Conservation (phyloP, 2,113 vertebrate genomes). For the Dinomys branickii region DNA sequence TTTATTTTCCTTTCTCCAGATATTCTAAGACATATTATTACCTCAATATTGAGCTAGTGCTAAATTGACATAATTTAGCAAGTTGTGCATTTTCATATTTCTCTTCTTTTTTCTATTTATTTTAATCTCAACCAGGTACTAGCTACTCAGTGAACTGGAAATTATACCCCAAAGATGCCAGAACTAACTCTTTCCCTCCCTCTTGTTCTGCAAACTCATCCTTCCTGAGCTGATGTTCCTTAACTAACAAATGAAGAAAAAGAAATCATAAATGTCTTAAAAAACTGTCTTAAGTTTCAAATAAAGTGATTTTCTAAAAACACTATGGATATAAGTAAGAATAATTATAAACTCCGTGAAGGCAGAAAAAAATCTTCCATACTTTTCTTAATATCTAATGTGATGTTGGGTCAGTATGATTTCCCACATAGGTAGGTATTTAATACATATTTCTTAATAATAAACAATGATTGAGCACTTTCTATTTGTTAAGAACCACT, state of each 20-base stretch:
- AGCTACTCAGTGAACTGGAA: not conserved
- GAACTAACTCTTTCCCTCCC: not conserved
- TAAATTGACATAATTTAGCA: not conserved
- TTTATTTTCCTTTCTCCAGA: constrained; percentile 15
- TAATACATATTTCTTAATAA: constrained; percentile 2
- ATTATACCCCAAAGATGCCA: not conserved
- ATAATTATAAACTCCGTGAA: not conserved
- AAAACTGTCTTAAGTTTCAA: not conserved
- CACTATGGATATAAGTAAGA: not conserved
- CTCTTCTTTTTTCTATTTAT: not conserved
- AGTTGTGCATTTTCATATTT: not conserved
- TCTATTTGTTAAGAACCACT: not conserved
- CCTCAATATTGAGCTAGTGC: not conserved
- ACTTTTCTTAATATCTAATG: not conserved
- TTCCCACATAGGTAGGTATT: not conserved
- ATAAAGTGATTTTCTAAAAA: constrained; percentile 1
- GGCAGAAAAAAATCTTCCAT: not conserved
- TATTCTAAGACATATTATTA: not conserved
- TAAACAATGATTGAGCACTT: not conserved
- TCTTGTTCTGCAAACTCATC: not conserved
- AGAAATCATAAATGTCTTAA: not conserved
- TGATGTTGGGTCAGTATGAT: not conserved
- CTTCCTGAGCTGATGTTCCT: not conserved
- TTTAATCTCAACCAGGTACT: not conserved
- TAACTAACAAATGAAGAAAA: not conserved